Percentiles rank a stretch among this genome's conserved stretches.
These are phyloP conservation scores for Anarsia innoxiella DNA, from an alignment of 2,888 invertebrate genomes.

Conservation along the genomic window DNA sequence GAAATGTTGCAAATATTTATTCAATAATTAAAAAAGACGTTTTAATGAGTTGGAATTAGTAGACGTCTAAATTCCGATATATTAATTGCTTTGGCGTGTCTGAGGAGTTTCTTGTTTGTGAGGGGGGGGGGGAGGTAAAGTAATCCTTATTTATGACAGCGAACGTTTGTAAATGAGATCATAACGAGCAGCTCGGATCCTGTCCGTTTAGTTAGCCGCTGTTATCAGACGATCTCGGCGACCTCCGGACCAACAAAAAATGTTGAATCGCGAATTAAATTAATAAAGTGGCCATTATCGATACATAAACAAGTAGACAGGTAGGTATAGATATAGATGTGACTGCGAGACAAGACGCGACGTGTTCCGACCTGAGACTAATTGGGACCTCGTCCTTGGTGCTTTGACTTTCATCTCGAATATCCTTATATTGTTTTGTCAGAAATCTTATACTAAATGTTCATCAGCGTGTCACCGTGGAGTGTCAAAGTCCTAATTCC, in stretches of 20 bases:
- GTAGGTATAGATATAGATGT: background rate
- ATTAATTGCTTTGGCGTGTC: too few species aligned
- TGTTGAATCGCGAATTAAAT: too few species aligned
- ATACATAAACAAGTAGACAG: background rate
- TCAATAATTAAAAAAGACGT: background rate
- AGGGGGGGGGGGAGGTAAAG: too few species aligned
- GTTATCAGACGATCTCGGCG: too few species aligned
- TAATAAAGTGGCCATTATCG: background rate
- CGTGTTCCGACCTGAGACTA: background rate
- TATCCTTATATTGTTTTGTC: background rate
- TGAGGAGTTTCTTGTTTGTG: too few species aligned
- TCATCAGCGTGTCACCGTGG: too few species aligned
- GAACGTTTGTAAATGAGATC: too few species aligned
- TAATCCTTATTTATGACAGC: too few species aligned
- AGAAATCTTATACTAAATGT: background rate
- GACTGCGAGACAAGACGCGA: background rate
- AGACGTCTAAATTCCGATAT: background rate
- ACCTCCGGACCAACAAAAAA: too few species aligned
- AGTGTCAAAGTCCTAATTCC: too few species aligned
- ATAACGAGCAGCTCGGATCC: too few species aligned
- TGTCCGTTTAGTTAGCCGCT: too few species aligned
- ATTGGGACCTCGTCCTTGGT: background rate
- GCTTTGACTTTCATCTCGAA: background rate
- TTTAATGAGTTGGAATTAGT: background rate
- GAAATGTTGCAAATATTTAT: background rate